Evolutionary conservation across 2,888 invertebrate species (phyloP).

Genomic region (Drosophila subquinaria): DNA sequence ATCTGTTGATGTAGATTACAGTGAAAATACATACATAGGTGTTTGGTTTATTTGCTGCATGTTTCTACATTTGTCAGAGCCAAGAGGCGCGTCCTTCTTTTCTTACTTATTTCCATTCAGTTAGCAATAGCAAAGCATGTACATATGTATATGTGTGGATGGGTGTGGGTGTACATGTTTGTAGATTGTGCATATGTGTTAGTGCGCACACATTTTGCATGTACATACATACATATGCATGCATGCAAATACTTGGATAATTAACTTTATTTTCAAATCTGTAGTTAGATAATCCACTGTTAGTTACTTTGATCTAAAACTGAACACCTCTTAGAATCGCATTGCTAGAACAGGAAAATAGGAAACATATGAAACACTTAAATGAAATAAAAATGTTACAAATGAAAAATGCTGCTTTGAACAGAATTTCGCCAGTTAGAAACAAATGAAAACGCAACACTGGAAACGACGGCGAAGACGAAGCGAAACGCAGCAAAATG

Average conservation of each 20-base stretch:
- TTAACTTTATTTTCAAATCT: slow-evolving; percentile 17
- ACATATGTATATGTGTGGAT: slow-evolving; percentile 34
- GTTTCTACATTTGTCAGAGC: slow-evolving; percentile 17
- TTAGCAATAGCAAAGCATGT: slow-evolving; percentile 71
- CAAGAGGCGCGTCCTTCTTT: slow-evolving; percentile 9
- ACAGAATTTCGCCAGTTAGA: slow-evolving; percentile 9
- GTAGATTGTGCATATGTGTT: slow-evolving; percentile 34
- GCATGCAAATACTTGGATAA: slow-evolving; percentile 5
- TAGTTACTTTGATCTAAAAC: slow-evolving; percentile 33
- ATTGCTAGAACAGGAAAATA: slow-evolving; percentile 22
- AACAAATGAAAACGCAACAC: slow-evolving; percentile 40
- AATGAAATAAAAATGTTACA: not conserved
- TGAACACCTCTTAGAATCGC: slow-evolving; percentile 23
- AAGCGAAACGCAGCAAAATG: slow-evolving; percentile 28
- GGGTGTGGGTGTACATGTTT: slow-evolving; percentile 25
- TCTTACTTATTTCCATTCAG: slow-evolving; percentile 28
- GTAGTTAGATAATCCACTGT: slow-evolving; percentile 8
- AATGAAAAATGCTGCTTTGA: slow-evolving; percentile 26
- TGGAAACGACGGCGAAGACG: slow-evolving; percentile 17
- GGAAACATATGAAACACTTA: slow-evolving; percentile 7
- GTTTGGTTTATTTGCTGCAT: not conserved
- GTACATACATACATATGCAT: not conserved
- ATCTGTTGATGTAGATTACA: slow-evolving; percentile 3
- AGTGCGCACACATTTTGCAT: slow-evolving; percentile 43
- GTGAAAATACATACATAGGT: not conserved